Percentiles rank a stretch among this genome's conserved stretches.
Conservation (phyloP, 37 sponge, comb jelly and placozoan genomes). For the Halichondria panicea region DNA sequence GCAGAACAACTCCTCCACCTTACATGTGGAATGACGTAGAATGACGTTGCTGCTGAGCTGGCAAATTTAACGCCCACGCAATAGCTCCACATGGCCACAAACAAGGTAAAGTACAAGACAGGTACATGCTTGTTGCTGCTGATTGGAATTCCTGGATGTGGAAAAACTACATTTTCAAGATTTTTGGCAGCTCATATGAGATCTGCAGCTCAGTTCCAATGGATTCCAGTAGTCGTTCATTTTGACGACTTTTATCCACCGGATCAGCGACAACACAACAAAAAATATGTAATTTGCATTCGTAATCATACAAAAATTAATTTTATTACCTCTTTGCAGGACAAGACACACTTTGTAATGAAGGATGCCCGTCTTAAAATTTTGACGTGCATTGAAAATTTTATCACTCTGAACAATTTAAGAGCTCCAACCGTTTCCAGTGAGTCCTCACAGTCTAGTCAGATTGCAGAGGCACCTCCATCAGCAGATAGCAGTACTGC, state of each 20-base stretch:
- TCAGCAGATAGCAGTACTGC: no score
- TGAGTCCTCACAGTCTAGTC: no score
- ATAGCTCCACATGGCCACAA: no score
- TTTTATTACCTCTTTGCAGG: no score
- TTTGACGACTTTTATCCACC: slow-evolving; percentile 66
- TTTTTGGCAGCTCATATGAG: background rate
- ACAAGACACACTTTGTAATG: slow-evolving; percentile 26
- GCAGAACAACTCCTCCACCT: background rate
- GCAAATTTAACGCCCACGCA: background rate
- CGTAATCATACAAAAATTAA: background rate
- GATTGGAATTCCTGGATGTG: slow-evolving; percentile 71
- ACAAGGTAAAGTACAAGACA: background rate
- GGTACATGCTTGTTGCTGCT: slow-evolving; percentile 46
- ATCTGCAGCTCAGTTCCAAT: background rate
- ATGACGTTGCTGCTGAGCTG: background rate
- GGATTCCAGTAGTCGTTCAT: slow-evolving; percentile 36
- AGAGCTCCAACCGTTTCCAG: background rate
- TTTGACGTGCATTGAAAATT: slow-evolving; percentile 16
- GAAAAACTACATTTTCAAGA: slow-evolving; percentile 56
- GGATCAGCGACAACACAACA: slow-evolving; percentile 16
- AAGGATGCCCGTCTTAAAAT: slow-evolving; percentile 34
- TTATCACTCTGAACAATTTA: slow-evolving; percentile 13
- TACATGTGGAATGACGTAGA: background rate
- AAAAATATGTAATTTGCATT: background rate
- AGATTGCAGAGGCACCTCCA: no score